Evolutionary conservation across 2,113 vertebrate species (phyloP), one percentile per base, ranked within the genome.

Genomic region (Thryonomys swinderianus): DNA sequence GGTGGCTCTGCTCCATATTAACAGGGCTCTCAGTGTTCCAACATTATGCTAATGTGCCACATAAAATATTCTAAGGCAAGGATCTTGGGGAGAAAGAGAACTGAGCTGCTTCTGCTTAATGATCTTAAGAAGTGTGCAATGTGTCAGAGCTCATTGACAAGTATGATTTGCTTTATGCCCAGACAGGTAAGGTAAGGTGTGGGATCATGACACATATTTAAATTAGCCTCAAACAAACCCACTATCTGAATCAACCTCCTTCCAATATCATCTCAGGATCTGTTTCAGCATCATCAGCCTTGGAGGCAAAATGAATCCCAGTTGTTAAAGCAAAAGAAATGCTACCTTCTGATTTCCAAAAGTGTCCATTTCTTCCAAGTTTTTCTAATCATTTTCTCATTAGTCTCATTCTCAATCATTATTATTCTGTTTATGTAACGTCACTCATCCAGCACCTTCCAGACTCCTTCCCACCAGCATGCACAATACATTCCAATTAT

Each of bases 401-500:
- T 98, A 97, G 94, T 78, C 96, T 97, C 89, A 85, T 97, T 97
- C 97, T 97, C 87, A 84, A 95, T 88, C 97, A 97, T 96, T 98
- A 98, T 97, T 98, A 95, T 97, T 98, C 97, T 98, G 97, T 98
- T 98, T 98, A 97, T 96, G 95, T 97, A 98, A 94, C 10, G 4
- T 97, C 98, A 98, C 93, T 98, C 98, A 88, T 92, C 95, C 91
- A 98, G 97, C 61, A 96, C 97, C 97, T 97, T 98, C 98, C 97
- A 94, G 62, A 97, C 97, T 98, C 97, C 97, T 97, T 98, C 95
- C 97, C 97, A 88, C 97, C 97, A 98, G 97, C 97, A 96, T 97
- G 95, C 97, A 98, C 98, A 99, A 98, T 98, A 98, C 97, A 97
- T 98, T 97, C 97, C 98, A 98, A 98, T 99, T 98, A 98, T 98